phyloP scores from a whole-genome alignment of 1,140 invertebrate genomes.

The Rhagoletis zephyria region DNA sequence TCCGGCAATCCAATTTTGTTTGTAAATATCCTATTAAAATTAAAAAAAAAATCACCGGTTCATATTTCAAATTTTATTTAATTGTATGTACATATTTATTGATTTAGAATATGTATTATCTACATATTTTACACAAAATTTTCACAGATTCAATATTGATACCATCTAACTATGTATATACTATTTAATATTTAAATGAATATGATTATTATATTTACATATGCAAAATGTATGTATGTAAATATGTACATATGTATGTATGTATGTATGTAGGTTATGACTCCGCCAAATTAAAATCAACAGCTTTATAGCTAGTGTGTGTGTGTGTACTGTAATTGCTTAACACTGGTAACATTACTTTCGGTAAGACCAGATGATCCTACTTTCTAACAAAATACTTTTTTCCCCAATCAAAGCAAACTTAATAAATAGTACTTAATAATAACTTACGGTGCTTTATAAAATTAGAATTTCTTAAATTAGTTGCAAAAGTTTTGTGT shows the following conservation, averaged over 20 bases:
- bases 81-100: neutral
- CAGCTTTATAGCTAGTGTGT: no score
- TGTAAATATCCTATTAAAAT: neutral
- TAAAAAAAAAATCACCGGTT: neutral
- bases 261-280: neutral
- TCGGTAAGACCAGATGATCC: neutral
- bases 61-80: neutral
- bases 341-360: no score
- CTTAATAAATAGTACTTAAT: no score
- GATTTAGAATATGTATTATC: neutral
- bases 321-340: no score
- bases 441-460: no score
- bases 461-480: neutral
- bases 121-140: conserved; percentile 1
- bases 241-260: neutral
- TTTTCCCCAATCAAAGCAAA: no score
- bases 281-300: no score
- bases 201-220: no score
- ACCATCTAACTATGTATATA: no score
- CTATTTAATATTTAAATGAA: neutral
- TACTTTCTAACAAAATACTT: no score
- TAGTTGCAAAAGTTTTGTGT: neutral
- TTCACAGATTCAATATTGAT: no score
- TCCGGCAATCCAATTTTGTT: no score
- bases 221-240: neutral